These are phyloP conservation scores for Pangasius sanitwongsei DNA, from an alignment of 2,797 vertebrate species.

Conservation along the genomic window DNA sequence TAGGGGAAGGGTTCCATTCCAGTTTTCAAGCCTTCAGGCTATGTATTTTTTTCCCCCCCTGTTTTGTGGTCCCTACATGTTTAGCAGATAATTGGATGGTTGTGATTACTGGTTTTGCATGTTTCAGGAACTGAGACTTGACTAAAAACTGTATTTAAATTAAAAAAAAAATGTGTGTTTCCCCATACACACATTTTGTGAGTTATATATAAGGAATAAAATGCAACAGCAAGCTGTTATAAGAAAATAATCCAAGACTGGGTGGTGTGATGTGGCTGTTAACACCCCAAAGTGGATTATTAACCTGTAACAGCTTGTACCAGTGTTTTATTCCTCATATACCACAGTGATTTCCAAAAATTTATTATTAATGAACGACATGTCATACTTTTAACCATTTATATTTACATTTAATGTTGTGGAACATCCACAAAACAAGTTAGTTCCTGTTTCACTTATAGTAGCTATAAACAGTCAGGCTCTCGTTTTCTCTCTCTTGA, in stretches of 20 bases:
- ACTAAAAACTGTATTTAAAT: neutral
- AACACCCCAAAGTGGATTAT: neutral
- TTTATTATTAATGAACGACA: neutral
- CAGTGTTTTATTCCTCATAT: neutral
- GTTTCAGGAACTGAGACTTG: neutral
- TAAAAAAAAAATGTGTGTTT: neutral
- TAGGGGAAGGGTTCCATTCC: neutral
- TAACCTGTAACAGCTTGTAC: neutral
- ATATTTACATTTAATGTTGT: neutral
- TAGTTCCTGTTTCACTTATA: neutral
- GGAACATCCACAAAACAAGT: neutral
- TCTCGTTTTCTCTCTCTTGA: neutral
- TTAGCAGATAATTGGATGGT: neutral
- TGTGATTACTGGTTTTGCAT: neutral
- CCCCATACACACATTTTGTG: neutral
- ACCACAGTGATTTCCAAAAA: neutral
- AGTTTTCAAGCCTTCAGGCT: neutral
- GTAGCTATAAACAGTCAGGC: neutral
- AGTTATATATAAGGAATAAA: neutral
- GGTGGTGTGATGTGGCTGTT: neutral
- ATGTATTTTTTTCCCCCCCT: neutral
- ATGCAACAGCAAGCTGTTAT: neutral
- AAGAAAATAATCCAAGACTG: neutral
- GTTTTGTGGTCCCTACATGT: neutral
- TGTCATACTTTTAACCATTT: neutral